Evolutionary conservation across 2,113 vertebrate species (phyloP).

Genomic region (Barbus barbus): DNA sequence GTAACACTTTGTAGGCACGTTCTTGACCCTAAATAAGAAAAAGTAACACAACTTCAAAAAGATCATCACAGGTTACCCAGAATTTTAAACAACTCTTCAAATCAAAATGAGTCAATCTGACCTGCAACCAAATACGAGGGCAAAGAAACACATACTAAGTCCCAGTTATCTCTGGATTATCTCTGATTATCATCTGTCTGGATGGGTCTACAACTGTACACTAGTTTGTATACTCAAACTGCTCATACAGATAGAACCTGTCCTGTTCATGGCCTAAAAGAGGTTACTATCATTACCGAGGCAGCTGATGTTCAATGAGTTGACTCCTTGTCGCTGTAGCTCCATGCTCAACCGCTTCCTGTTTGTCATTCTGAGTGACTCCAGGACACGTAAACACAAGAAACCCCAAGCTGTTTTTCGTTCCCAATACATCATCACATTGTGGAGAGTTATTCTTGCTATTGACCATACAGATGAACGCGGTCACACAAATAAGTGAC

Average conservation of each 20-base stretch:
- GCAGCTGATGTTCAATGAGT: slow-evolving; percentile 5
- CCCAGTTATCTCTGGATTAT: too few species aligned
- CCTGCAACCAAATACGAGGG: too few species aligned
- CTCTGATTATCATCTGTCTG: too few species aligned
- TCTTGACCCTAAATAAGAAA: too few species aligned
- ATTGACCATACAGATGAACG: neutral
- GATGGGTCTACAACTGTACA: neutral
- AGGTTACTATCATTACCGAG: neutral
- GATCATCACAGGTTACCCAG: too few species aligned
- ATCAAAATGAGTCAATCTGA: too few species aligned
- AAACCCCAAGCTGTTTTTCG: slow-evolving; percentile 10
- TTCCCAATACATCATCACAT: slow-evolving; percentile 16
- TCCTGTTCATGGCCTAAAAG: neutral
- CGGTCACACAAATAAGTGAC: slow-evolving; percentile 35
- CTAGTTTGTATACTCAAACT: neutral
- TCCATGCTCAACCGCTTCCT: slow-evolving; percentile 29
- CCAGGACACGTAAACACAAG: slow-evolving; percentile 23
- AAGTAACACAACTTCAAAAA: too few species aligned
- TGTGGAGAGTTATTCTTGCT: slow-evolving; percentile 44
- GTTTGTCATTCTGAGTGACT: slow-evolving; percentile 46
- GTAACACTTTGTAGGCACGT: too few species aligned
- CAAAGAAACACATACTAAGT: too few species aligned
- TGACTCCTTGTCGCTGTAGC: slow-evolving; percentile 11
- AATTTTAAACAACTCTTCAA: too few species aligned
- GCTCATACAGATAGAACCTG: neutral